Evolutionary conservation across 1,140 invertebrate species (phyloP), one percentile per base, ranked within the genome.

Genomic region (Dolichoris vasculosae): DNA sequence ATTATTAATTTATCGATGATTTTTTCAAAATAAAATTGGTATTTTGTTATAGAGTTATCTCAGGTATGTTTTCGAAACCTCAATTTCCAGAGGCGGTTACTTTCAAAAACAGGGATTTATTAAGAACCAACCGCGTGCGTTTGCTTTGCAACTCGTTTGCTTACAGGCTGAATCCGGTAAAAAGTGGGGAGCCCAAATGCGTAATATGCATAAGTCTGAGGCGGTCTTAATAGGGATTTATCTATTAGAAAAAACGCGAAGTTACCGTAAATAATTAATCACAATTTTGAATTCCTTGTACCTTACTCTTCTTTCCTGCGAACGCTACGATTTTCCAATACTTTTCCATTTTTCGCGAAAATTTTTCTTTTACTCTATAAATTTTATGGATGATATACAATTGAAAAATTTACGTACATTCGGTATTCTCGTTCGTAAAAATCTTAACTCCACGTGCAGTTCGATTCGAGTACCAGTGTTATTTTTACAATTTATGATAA

Each of bases 41-140:
- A n/a, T 43, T 73, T 73, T n/a, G 17, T 38, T 13, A n/a, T 43
- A 20, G 1, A 35, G 2, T n/a, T n/a, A 32, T 73, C 4, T 4
- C n/a, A 8, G 6, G 1, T 43, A 43, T 7, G 11, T 40, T 43
- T 30, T 69, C n/a, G 43, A 38, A 8, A 20, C 38, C 69, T 43
- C 2, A 73, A 73, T 73, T 73, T 73, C 20, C 26, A 26, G 69
- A 43, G 69, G 32, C 32, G 35, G 38, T 17, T 43, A 73, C 32
- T 73, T 73, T 43, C 23, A 73, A 73, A 73, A 73, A 73, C 20
- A 43, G 6, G 38, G 23, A 73, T 73, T 73, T n/a, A n/a, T 73
- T n/a, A 73, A 43, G 32, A 73, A 26, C 38, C 35, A 40, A 40
- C 35, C 67, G 15, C 67, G 35, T 23, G 67, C 67, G 17, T 38